Conservation (phyloP, 2,113 vertebrate species). For the Butorides virescens region DNA sequence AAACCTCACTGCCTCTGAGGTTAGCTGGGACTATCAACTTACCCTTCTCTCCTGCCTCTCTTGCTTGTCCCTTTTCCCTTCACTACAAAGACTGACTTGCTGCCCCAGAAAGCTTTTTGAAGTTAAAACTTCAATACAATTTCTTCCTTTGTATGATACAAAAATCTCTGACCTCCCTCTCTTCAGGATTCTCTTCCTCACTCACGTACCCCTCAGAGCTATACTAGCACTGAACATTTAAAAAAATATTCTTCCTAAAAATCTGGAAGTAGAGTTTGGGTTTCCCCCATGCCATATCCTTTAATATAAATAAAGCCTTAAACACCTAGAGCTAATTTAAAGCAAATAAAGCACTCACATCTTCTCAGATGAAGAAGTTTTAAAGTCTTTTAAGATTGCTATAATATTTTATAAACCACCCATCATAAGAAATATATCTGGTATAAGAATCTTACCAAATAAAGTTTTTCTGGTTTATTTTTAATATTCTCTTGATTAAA, state of each 20-base stretch:
- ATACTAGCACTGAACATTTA: background rate
- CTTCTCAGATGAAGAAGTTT: background rate
- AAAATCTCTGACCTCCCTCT: background rate
- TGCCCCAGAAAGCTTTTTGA: background rate
- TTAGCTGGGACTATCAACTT: background rate
- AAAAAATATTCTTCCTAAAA: background rate
- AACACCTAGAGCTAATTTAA: background rate
- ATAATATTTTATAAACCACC: background rate
- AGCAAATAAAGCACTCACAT: background rate
- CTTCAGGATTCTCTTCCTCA: background rate
- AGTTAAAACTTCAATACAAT: background rate
- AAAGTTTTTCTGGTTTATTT: background rate
- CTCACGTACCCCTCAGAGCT: accelerated
- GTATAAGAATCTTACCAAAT: background rate
- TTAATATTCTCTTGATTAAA: background rate
- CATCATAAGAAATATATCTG: background rate
- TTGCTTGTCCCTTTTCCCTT: background rate
- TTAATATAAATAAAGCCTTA: background rate
- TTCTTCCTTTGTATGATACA: background rate
- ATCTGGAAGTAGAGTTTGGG: background rate
- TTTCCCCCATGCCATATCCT: background rate
- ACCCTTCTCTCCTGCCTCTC: background rate
- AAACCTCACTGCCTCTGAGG: background rate
- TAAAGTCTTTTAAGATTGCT: background rate
- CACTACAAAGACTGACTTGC: background rate